A percentile compares a stretch with the other conserved stretches of the same genome.
Conservation (phyloP, 2,888 invertebrate species). For the Choreutis nemorana region DNA sequence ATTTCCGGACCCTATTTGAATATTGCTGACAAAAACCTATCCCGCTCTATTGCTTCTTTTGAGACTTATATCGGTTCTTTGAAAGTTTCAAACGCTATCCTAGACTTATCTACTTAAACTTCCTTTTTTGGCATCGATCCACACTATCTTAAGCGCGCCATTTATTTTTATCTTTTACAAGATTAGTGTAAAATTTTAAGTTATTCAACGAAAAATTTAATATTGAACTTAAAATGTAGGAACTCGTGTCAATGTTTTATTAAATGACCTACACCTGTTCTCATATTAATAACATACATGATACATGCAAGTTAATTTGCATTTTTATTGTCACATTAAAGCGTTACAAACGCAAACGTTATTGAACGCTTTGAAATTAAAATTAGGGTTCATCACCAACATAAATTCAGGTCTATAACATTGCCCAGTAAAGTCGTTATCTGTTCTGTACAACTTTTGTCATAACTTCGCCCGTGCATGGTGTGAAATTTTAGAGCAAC, state of each 20-base stretch:
- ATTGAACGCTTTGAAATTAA: constrained; percentile 9
- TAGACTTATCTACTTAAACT: not conserved
- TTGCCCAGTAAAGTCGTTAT: too few species aligned
- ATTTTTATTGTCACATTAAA: too few species aligned
- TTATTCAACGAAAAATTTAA: constrained; percentile 1
- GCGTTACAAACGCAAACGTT: not conserved
- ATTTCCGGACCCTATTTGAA: constrained; percentile 53
- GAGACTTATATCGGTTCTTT: too few species aligned
- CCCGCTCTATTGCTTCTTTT: constrained; percentile 16
- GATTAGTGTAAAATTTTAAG: not conserved
- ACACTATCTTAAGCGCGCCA: too few species aligned
- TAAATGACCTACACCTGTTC: too few species aligned
- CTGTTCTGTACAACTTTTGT: constrained; percentile 14
- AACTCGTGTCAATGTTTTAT: too few species aligned
- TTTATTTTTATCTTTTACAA: constrained; percentile 1
- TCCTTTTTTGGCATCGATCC: too few species aligned
- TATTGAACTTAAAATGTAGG: too few species aligned
- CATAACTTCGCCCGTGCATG: constrained; percentile 10
- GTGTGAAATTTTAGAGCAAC: constrained; percentile 4
- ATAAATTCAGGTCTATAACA: constrained; percentile 12
- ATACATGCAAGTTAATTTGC: too few species aligned
- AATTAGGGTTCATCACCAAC: constrained; percentile 10
- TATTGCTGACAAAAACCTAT: constrained; percentile 47
- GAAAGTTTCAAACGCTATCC: not conserved
- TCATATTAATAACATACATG: too few species aligned